These are phyloP conservation scores for Bubalus kerabau DNA, from an alignment of 2,113 vertebrate genomes.

Conservation along the genomic window DNA sequence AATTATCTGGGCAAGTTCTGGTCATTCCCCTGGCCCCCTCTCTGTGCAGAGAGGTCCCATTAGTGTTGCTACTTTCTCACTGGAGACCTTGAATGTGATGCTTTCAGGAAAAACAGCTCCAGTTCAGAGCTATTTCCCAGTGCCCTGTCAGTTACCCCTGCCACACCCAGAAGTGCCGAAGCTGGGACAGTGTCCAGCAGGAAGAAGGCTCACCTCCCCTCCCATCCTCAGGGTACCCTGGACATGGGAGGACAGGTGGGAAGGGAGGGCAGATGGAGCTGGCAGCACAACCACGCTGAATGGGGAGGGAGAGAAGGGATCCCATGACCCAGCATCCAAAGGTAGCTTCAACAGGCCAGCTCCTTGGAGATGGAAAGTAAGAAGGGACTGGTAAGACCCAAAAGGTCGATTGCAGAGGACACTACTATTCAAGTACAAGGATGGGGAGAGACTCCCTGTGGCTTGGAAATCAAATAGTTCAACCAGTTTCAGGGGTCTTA, in stretches of 20 bases:
- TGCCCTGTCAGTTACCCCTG: background rate
- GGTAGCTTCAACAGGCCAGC: background rate
- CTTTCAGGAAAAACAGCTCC: background rate
- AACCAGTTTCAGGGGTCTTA: background rate
- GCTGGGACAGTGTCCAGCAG: background rate
- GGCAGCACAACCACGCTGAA: background rate
- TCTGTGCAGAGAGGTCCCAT: background rate
- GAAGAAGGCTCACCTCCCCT: too few species aligned
- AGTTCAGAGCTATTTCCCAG: background rate
- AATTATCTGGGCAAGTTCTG: background rate
- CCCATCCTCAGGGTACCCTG: too few species aligned
- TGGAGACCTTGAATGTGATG: background rate
- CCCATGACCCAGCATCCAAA: background rate
- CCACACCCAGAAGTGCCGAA: background rate
- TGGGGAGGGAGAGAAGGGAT: background rate
- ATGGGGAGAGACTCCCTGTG: fast-evolving
- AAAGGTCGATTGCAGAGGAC: background rate
- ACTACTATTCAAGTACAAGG: background rate
- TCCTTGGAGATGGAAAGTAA: background rate
- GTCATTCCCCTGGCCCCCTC: background rate
- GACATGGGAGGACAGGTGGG: background rate
- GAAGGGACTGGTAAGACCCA: background rate
- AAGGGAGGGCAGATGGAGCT: background rate
- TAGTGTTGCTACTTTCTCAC: background rate
- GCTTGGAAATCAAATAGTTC: background rate